Base-by-base conservation (phyloP, 2,888 invertebrate genomes). In the Epirrita christyi region DNA sequence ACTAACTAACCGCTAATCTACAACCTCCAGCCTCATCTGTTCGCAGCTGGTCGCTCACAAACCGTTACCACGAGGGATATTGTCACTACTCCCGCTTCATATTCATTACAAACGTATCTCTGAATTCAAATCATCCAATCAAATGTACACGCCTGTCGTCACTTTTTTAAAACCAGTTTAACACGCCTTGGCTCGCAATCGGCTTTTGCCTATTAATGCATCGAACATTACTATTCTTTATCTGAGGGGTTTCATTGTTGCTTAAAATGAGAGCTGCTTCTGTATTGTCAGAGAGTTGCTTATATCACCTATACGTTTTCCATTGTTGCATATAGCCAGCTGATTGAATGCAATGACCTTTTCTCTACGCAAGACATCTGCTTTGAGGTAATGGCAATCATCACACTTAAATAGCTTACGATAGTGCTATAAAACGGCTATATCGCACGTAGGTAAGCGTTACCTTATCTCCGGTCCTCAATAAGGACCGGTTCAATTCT, bases 1-100 rank as follows among this genome's bases (percentile, higher is more conserved):
- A 56, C 63, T 46, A 68, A 63, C 67, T 67, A 41, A 11, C 10
- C 10, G 13, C 21, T 60, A 67, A 45, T 50, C 71, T 71, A 46
- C 40, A 9, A 28, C 55, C 13, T 10, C 6, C 46, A 55, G 43
- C 51, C 50, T 32, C 80, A 81, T 85, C 86, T 82, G 81, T 75
- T 78, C 75, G 80, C 83, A 81, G 81, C 82, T 83, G 83, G 79
- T 72, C 72, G 70, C 32, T 32, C 32, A 68, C 71, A 65, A 68
- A 83, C 87, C 86, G 86, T 87, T 87, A 88, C 76, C 74, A 66
- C 70, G 65, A 72, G 70, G 67, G 70, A 78, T 72, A 48, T 15
- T 75, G 67, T 75, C 74, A 76, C 73, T 75, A 76, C 79, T 76
- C 76, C 72, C 73, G 71, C 71, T 75, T 75, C 62, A 75, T 75